Percentiles rank a stretch among this genome's conserved stretches.
Conservation (phyloP, 2,888 invertebrate species). For the Nephrotoma appendiculata region DNA sequence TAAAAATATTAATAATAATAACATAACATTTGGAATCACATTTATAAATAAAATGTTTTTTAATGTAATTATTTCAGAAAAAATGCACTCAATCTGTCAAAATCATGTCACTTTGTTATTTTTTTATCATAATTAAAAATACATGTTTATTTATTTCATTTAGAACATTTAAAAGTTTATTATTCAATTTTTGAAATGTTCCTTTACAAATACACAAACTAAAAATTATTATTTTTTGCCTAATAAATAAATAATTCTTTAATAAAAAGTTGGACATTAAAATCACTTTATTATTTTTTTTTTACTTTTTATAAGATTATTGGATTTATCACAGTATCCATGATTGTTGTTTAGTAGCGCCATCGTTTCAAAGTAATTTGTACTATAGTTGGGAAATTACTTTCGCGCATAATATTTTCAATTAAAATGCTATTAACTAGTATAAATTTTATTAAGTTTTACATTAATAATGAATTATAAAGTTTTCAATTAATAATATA, state of each 20-base stretch:
- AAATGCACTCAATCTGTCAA: slow-evolving; percentile 5
- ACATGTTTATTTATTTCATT: not conserved
- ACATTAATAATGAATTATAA: not conserved
- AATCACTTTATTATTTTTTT: not conserved
- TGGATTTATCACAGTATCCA: slow-evolving; percentile 4
- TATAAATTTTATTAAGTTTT: not conserved
- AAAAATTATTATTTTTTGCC: not conserved
- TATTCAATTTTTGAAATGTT: not conserved
- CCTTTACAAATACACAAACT: not conserved
- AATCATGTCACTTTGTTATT: slow-evolving; percentile 6
- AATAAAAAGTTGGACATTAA: not conserved
- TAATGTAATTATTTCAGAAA: not conserved
- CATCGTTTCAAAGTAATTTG: not conserved
- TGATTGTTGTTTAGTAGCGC: slow-evolving; percentile 1
- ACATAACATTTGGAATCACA: not conserved
- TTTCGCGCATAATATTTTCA: not conserved
- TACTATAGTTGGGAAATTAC: not conserved
- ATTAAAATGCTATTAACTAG: not conserved
- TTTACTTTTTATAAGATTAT: not conserved
- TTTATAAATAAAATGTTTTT: not conserved
- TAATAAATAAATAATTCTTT: not conserved
- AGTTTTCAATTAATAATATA: not conserved
- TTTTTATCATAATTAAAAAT: not conserved
- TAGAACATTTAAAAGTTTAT: not conserved
- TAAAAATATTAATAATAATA: not conserved